Conservation (phyloP, 1,140 invertebrate genomes). For the Drosophila lowei region DNA sequence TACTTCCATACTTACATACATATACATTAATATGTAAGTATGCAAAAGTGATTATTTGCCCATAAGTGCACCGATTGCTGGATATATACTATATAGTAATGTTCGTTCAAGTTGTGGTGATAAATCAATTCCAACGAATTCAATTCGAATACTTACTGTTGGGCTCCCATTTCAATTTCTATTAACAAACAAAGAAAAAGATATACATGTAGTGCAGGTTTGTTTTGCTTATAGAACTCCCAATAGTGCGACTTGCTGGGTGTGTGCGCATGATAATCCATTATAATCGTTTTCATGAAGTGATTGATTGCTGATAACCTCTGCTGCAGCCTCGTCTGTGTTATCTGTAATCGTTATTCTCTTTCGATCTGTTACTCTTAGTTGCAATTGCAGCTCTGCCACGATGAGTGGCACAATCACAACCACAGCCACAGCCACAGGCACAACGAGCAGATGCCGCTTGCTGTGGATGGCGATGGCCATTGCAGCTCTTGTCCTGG, state of each 20-base stretch:
- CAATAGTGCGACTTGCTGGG: no score
- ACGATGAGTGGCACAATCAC: conserved; percentile 3
- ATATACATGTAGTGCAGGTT: no score
- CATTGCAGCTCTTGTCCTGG: conserved; percentile 8
- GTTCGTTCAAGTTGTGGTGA: background rate
- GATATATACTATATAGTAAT: background rate
- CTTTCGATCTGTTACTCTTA: no score
- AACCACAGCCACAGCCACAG: no score
- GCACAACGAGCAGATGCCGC: background rate
- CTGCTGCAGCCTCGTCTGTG: no score
- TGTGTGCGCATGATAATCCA: no score
- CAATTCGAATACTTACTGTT: no score
- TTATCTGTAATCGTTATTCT: no score
- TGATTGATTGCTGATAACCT: no score
- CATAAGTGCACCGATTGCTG: conserved; percentile 14
- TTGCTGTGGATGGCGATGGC: background rate
- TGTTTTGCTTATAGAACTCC: no score
- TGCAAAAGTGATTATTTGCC: conserved; percentile 5
- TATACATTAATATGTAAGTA: background rate
- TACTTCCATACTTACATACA: background rate
- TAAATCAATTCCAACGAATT: conserved; percentile 6
- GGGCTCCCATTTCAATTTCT: background rate
- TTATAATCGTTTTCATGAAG: no score
- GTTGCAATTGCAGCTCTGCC: background rate
- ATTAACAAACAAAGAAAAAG: no score